A percentile compares a stretch with the other conserved stretches of the same genome.
phyloP scores from a whole-genome alignment of 2,888 invertebrate species.

The Apamea anceps region DNA sequence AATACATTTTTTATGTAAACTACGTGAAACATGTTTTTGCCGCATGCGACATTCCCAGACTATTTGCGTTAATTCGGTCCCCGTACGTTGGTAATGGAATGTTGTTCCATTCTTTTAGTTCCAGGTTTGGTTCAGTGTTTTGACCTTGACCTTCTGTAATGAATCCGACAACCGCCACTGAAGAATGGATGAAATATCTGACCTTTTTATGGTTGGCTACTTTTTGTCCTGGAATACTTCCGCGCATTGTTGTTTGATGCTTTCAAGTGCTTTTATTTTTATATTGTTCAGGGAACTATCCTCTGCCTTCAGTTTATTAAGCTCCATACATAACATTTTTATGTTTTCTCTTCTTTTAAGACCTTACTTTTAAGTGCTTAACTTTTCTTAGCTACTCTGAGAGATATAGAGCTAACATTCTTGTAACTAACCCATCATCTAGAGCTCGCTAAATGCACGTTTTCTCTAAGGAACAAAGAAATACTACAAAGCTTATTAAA shows the following conservation, averaged over 20 bases:
- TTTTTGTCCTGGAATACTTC: constrained; percentile 38
- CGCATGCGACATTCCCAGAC: constrained; percentile 61
- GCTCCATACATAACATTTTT: background rate
- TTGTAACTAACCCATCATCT: constrained; percentile 12
- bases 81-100: constrained; percentile 55
- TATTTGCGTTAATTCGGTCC: constrained; percentile 60
- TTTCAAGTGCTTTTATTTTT: constrained; percentile 36
- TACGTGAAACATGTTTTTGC: constrained; percentile 56
- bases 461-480: constrained; percentile 42
- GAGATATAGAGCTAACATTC: constrained; percentile 4
- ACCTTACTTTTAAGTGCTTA: background rate
- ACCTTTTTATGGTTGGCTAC: constrained; percentile 38
- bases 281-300: constrained; percentile 7
- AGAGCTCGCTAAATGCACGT: constrained; percentile 10
- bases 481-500: constrained; percentile 63
- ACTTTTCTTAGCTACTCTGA: background rate
- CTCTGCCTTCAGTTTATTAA: background rate
- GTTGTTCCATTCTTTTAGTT: constrained; percentile 57
- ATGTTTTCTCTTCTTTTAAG: background rate
- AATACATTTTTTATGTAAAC: constrained; percentile 28
- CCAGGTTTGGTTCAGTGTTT: constrained; percentile 39
- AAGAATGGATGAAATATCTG: constrained; percentile 44
- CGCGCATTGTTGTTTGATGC: constrained; percentile 32
- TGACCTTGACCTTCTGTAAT: constrained; percentile 59
- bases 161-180: constrained; percentile 26